Conservation (phyloP, 2,888 invertebrate species). For the Adineta ricciae region DNA sequence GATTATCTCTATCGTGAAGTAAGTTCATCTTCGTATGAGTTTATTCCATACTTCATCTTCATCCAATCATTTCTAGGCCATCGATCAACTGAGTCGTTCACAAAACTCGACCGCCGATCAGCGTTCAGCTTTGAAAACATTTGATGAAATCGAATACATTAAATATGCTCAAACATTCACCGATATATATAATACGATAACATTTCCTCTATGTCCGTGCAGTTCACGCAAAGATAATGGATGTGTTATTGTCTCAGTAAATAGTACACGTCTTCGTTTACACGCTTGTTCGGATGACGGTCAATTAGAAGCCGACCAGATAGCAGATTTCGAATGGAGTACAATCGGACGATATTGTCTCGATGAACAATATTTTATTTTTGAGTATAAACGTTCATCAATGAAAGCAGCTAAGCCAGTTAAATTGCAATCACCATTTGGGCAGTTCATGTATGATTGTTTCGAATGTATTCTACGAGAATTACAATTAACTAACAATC, state of each 20-base stretch:
- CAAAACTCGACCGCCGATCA: slow-evolving; percentile 71
- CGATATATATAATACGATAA: slow-evolving; percentile 75
- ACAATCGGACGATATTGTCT: slow-evolving; percentile 64
- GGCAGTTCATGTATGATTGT: slow-evolving; percentile 80
- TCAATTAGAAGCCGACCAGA: slow-evolving; percentile 63
- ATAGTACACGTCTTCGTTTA: slow-evolving; percentile 54
- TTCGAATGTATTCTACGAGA: slow-evolving; percentile 90
- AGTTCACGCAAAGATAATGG: slow-evolving; percentile 74
- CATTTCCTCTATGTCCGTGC: slow-evolving; percentile 85
- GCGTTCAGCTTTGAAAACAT: slow-evolving; percentile 24
- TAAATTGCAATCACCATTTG: slow-evolving; percentile 76
- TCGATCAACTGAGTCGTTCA: slow-evolving; percentile 87
- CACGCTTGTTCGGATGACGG: slow-evolving; percentile 75
- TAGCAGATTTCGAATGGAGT: slow-evolving; percentile 73
- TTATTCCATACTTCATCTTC: too few species aligned
- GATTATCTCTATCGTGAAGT: slow-evolving; percentile 58
- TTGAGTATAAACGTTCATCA: slow-evolving; percentile 71
- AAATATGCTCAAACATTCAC: slow-evolving; percentile 60
- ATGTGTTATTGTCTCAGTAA: slow-evolving; percentile 64
- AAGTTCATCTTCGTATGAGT: slow-evolving; percentile 30
- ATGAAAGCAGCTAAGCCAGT: slow-evolving; percentile 68
- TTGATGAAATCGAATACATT: slow-evolving; percentile 32
- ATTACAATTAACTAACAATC: slow-evolving; percentile 36
- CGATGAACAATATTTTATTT: slow-evolving; percentile 57
- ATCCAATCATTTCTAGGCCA: slow-evolving; percentile 82